These are phyloP conservation scores for Seira musarum DNA, from an alignment of 2,888 invertebrate species.

Conservation along the genomic window DNA sequence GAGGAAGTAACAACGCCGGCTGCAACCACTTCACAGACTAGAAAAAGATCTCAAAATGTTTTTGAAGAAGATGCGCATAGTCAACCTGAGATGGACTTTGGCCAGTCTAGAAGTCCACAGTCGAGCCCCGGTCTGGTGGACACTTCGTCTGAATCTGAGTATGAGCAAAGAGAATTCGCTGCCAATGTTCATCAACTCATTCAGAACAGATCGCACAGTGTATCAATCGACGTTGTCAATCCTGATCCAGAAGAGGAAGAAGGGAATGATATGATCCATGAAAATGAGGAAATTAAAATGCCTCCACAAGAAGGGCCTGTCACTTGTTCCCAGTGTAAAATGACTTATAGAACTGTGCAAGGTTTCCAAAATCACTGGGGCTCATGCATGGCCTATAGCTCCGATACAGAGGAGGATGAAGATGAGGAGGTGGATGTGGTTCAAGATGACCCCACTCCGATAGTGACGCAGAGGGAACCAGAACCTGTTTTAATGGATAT, in stretches of 20 bases:
- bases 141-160: constrained; percentile 46
- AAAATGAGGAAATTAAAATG: background rate
- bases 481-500: too few relatives aligned
- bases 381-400: constrained; percentile 82
- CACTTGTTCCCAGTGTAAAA: constrained; percentile 58
- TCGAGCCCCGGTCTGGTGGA: constrained; percentile 43
- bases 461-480: background rate
- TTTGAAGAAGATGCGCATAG: background rate
- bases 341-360: constrained; percentile 78
- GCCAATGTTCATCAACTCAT: constrained; percentile 38
- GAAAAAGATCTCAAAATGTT: background rate
- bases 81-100: constrained; percentile 15
- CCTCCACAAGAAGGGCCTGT: constrained; percentile 39
- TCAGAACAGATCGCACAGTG: constrained; percentile 11
- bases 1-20: background rate
- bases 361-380: constrained; percentile 86
- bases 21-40: background rate
- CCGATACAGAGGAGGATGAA: constrained; percentile 74
- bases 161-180: constrained; percentile 43
- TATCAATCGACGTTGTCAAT: constrained; percentile 39
- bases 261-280: background rate
- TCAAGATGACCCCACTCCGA: background rate
- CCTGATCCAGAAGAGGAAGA: constrained; percentile 11
- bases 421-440: constrained; percentile 29
- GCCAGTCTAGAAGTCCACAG: constrained; percentile 25